Evolutionary conservation across 2,797 vertebrate genomes (phyloP).

Genomic region (Lithobates sylvaticus): DNA sequence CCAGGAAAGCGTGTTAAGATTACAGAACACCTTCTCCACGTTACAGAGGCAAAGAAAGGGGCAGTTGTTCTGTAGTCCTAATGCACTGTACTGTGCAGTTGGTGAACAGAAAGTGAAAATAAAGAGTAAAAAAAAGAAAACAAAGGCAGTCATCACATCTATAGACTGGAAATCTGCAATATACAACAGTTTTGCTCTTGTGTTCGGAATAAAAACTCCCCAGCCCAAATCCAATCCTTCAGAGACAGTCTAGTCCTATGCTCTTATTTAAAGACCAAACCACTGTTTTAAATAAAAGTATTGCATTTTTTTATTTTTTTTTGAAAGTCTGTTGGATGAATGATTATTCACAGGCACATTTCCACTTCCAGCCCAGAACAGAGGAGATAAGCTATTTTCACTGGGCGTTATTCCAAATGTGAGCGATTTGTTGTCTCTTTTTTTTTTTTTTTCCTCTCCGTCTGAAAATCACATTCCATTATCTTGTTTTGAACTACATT

Average conservation of each 20-base stretch:
- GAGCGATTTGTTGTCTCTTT: slow-evolving; percentile 17
- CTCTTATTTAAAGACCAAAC: background rate
- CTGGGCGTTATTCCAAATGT: slow-evolving; percentile 44
- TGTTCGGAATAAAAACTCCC: background rate
- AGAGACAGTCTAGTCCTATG: background rate
- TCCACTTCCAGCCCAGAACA: slow-evolving; percentile 18
- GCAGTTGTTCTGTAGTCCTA: too few species aligned
- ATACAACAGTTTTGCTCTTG: too few species aligned
- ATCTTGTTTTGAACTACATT: slow-evolving; percentile 37
- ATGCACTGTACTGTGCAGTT: too few species aligned
- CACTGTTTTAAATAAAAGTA: background rate
- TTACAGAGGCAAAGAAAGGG: too few species aligned
- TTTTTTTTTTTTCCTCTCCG: background rate
- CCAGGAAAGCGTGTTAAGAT: too few species aligned
- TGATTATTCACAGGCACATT: slow-evolving; percentile 14
- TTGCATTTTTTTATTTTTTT: background rate
- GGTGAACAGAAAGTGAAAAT: too few species aligned
- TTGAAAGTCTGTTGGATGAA: slow-evolving; percentile 6
- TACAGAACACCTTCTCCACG: too few species aligned
- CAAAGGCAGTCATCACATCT: too few species aligned
- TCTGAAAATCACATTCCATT: slow-evolving; percentile 50
- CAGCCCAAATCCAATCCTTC: background rate
- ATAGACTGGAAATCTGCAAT: too few species aligned
- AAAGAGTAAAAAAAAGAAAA: too few species aligned
- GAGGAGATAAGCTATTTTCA: slow-evolving; percentile 33